Conservation (phyloP, 1,140 invertebrate species). For the Vanessa atalanta region DNA sequence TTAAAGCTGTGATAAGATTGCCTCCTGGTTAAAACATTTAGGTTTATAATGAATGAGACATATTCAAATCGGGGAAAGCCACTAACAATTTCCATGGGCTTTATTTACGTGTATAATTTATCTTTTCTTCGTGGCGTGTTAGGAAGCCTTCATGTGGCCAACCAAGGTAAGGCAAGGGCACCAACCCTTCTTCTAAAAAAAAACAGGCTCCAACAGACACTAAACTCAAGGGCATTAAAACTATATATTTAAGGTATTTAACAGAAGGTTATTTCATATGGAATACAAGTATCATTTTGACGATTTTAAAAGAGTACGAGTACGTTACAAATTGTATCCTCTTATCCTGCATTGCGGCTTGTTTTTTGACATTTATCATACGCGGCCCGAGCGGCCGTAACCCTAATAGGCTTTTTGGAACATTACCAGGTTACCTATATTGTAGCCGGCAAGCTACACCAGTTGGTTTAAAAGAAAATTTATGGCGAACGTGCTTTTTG, state of each 20-base stretch:
- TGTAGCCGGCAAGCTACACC: conserved; percentile 37
- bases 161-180: no score
- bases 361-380: conserved; percentile 76
- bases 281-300: conserved; percentile 8
- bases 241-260: neutral
- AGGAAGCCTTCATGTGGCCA: no score
- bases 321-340: conserved; percentile 48
- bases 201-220: no score
- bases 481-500: conserved; percentile 20
- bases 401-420: conserved; percentile 76
- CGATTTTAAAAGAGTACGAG: conserved; percentile 44
- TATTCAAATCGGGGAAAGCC: no score
- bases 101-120: no score
- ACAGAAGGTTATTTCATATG: neutral
- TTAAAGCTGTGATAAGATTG: no score
- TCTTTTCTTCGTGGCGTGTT: no score
- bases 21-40: no score
- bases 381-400: conserved; percentile 44
- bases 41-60: no score
- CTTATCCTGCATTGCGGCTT: conserved; percentile 69
- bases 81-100: no score
- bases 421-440: conserved; percentile 68
- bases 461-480: conserved; percentile 35
- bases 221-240: no score
- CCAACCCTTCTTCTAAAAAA: no score